Evolutionary conservation across 2,113 vertebrate species (phyloP).

Genomic region (Phoenicopterus ruber): DNA sequence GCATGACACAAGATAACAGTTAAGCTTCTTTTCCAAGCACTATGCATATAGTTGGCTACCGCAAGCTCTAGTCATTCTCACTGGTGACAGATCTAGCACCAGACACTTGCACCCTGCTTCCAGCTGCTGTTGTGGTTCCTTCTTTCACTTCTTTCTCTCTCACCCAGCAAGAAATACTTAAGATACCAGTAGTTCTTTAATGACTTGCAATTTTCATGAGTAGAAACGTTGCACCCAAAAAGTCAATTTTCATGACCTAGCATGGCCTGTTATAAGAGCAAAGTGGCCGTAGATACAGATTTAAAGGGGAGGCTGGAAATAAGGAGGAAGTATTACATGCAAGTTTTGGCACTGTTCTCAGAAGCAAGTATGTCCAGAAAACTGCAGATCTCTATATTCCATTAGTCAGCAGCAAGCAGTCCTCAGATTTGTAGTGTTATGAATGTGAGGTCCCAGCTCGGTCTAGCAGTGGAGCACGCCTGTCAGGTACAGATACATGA

Average conservation of each 20-base stretch:
- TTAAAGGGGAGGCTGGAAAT: not conserved
- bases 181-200: not conserved
- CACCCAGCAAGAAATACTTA: not conserved
- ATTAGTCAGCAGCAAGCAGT: not conserved
- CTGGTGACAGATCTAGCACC: not conserved
- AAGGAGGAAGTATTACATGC: not conserved
- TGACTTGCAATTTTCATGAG: not conserved
- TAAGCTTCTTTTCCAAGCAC: not conserved
- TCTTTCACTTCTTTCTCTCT: not conserved
- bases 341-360: not conserved
- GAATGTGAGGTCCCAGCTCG: not conserved
- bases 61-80: not conserved
- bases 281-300: accelerated
- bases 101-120: not conserved
- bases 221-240: not conserved
- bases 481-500: accelerated
- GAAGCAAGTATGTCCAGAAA: not conserved
- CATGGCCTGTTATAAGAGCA: accelerated
- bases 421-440: not conserved
- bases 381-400: accelerated
- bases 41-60: not conserved
- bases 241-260: not conserved
- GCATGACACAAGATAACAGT: not conserved
- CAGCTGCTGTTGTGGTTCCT: not conserved
- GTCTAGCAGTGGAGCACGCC: not conserved